Evolutionary conservation across 2,888 invertebrate genomes (phyloP).

Genomic region (Chrysodeixis includens): DNA sequence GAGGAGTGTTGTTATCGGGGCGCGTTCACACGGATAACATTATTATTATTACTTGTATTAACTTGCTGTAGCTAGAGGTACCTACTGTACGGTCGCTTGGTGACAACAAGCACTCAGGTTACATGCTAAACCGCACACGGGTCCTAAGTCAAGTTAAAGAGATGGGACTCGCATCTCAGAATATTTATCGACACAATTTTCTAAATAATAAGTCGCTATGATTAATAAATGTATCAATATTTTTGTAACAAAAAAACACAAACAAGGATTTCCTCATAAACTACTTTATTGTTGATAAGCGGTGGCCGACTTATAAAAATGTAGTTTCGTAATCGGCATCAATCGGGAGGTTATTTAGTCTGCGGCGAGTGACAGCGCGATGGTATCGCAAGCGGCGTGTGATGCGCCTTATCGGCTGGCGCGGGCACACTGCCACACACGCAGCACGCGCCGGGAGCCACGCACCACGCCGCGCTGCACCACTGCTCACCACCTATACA

Average conservation of each 20-base stretch:
- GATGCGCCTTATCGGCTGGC: neutral
- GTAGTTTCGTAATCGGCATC: constrained; percentile 23
- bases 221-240: neutral
- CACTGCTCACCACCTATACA: too few relatives aligned
- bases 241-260: neutral
- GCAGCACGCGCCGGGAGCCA: too few relatives aligned
- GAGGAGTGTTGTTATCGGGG: constrained; percentile 9
- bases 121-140: too few relatives aligned
- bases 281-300: constrained; percentile 17
- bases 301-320: constrained; percentile 29
- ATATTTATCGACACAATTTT: too few relatives aligned
- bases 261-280: constrained; percentile 1
- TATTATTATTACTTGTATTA: neutral
- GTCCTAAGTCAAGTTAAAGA: neutral
- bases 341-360: neutral
- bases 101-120: neutral
- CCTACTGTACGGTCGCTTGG: neutral
- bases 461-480: too few relatives aligned
- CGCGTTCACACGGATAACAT: neutral
- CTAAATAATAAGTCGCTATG: too few relatives aligned
- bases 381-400: neutral
- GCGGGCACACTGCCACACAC: too few relatives aligned
- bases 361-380: neutral
- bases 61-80: too few relatives aligned
- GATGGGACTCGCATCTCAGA: neutral